These are phyloP conservation scores for Idaea aversata DNA, from an alignment of 2,888 invertebrate species.

Conservation along the genomic window DNA sequence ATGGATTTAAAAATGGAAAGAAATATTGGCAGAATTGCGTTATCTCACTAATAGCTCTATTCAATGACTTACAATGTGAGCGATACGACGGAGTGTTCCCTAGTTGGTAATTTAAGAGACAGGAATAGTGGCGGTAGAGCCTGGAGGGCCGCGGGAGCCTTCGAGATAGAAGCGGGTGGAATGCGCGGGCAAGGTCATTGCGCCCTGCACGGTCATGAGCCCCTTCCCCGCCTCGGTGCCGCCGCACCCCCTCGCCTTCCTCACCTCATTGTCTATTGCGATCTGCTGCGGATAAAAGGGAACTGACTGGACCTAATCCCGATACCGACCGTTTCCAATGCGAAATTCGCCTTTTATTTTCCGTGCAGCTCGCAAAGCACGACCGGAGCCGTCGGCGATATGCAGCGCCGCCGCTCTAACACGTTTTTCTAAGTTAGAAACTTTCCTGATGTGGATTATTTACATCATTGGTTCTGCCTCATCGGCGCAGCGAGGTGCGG, in stretches of 20 bases:
- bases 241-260: constrained; percentile 36
- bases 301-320: constrained; percentile 61
- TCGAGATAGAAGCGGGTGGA: constrained; percentile 63
- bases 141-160: constrained; percentile 63
- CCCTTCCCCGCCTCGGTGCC: constrained; percentile 46
- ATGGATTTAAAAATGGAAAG: constrained; percentile 11
- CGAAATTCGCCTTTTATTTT: constrained; percentile 68
- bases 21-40: constrained; percentile 9
- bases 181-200: constrained; percentile 79
- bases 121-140: constrained; percentile 52
- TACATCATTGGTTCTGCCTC: constrained; percentile 28
- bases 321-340: constrained; percentile 72
- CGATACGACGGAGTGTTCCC: constrained; percentile 35
- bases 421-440: constrained; percentile 67
- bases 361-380: constrained; percentile 48
- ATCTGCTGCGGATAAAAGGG: constrained; percentile 75
- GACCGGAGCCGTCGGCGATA: constrained; percentile 63
- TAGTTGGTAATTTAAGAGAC: constrained; percentile 51
- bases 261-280: constrained; percentile 70
- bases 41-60: constrained; percentile 36
- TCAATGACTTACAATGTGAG: constrained; percentile 41
- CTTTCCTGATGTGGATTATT: constrained; percentile 58
- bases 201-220: constrained; percentile 80
- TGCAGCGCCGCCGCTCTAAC: constrained; percentile 57
- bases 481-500: neutral